Evolutionary conservation across 2,113 vertebrate genomes (phyloP).

Genomic region (Carassius carassius): DNA sequence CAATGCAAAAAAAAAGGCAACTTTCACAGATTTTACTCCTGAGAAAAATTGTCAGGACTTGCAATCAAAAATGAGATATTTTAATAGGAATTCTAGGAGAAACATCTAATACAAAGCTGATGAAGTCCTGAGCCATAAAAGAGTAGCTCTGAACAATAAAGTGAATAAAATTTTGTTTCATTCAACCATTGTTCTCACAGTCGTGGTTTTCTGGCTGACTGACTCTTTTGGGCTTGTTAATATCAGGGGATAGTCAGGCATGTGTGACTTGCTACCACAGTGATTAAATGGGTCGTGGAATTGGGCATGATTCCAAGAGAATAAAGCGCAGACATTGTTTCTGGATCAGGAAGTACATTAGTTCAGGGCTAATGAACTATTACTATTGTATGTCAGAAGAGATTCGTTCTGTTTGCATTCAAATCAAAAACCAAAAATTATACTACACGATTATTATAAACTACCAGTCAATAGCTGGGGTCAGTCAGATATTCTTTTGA

Average conservation of each 20-base stretch:
- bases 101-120: neutral
- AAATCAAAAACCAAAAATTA: neutral
- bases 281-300: conserved; percentile 11
- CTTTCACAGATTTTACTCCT: neutral
- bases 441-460: no score
- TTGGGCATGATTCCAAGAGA: neutral
- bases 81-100: neutral
- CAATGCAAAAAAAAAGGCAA: neutral
- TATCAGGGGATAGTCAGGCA: neutral
- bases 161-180: neutral
- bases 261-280: neutral
- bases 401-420: neutral
- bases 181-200: neutral
- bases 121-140: neutral
- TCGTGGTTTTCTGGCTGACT: neutral
- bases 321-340: neutral
- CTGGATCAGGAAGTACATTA: neutral
- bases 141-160: neutral
- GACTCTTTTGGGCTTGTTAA: conserved; percentile 15
- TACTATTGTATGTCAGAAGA: neutral
- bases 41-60: neutral
- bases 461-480: no score
- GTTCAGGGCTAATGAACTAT: neutral
- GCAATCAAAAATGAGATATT: no score
- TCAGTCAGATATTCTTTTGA: no score